Evolutionary conservation across 2,888 invertebrate genomes (phyloP).

Genomic region (Troglohyphantes excavatus): DNA sequence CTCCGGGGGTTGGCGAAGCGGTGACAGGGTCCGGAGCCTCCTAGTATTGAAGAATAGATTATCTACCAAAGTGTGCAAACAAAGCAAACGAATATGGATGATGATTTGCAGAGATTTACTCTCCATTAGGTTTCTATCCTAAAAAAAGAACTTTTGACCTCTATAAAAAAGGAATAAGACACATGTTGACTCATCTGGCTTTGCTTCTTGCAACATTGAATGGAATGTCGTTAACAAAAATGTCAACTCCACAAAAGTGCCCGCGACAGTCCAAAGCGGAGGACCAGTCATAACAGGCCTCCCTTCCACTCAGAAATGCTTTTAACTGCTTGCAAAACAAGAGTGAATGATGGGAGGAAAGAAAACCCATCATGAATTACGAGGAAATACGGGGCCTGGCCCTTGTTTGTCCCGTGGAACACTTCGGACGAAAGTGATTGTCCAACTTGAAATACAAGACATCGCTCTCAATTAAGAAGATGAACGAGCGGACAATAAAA

Average conservation of each 20-base stretch:
- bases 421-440: conserved; percentile 16
- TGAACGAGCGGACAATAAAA: conserved; percentile 66
- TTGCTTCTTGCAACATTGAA: background rate
- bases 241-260: conserved; percentile 8
- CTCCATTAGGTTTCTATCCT: too few relatives aligned
- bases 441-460: conserved; percentile 34
- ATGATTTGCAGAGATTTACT: too few relatives aligned
- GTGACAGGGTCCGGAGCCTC: too few relatives aligned
- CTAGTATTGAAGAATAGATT: too few relatives aligned
- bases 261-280: background rate
- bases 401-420: conserved; percentile 12
- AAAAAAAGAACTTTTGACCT: too few relatives aligned
- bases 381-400: background rate
- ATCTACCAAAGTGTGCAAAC: too few relatives aligned
- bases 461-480: conserved; percentile 73
- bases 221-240: conserved; percentile 26
- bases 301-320: conserved; percentile 21
- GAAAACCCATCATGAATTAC: conserved; percentile 34
- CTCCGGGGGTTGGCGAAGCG: too few relatives aligned
- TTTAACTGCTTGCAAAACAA: conserved; percentile 21
- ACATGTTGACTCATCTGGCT: too few relatives aligned
- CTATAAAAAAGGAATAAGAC: background rate
- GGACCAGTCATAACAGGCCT: conserved; percentile 39
- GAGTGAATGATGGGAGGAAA: background rate
- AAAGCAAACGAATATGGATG: too few relatives aligned